A percentile compares a stretch with the other conserved stretches of the same genome.
These are phyloP conservation scores for Porites australiensis DNA, from an alignment of 64 coral and sea anemone species.

Conservation along the genomic window DNA sequence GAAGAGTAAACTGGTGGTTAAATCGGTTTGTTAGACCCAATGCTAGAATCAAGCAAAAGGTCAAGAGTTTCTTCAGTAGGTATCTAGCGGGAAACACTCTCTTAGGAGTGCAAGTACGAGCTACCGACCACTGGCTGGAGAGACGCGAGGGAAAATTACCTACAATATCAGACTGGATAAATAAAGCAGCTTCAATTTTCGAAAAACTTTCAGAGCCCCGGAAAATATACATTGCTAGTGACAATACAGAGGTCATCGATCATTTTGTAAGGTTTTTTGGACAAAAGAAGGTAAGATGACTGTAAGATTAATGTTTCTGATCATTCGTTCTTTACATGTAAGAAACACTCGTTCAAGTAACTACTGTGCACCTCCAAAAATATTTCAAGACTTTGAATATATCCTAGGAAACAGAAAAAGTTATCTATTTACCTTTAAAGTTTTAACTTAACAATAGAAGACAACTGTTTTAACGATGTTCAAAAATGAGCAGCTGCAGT, in stretches of 20 bases:
- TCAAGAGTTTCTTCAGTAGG: slow-evolving; percentile 48
- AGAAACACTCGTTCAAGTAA: no score
- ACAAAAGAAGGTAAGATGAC: slow-evolving; percentile 19
- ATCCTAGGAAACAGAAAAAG: no score
- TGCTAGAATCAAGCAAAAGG: slow-evolving; percentile 3
- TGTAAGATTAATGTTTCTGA: no score
- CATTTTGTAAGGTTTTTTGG: slow-evolving; percentile 75
- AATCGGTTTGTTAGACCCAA: slow-evolving; percentile 37
- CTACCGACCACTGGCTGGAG: slow-evolving; percentile 71
- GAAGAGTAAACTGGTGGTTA: slow-evolving; percentile 51
- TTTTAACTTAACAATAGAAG: no score
- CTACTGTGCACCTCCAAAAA: no score
- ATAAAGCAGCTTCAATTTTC: slow-evolving; percentile 45
- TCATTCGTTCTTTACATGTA: no score
- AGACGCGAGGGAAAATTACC: slow-evolving; percentile 37
- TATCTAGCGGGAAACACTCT: slow-evolving; percentile 38
- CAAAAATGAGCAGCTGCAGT: no score
- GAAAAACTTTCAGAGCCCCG: slow-evolving; percentile 49
- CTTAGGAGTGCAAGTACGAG: slow-evolving; percentile 80
- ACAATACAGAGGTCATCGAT: slow-evolving; percentile 70
- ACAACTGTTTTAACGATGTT: no score
- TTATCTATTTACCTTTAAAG: no score
- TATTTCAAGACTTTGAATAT: no score
- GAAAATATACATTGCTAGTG: slow-evolving; percentile 85
- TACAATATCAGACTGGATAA: slow-evolving; percentile 37